Base-by-base conservation (phyloP, 2,797 vertebrate species). In the Limosa lapponica region DNA sequence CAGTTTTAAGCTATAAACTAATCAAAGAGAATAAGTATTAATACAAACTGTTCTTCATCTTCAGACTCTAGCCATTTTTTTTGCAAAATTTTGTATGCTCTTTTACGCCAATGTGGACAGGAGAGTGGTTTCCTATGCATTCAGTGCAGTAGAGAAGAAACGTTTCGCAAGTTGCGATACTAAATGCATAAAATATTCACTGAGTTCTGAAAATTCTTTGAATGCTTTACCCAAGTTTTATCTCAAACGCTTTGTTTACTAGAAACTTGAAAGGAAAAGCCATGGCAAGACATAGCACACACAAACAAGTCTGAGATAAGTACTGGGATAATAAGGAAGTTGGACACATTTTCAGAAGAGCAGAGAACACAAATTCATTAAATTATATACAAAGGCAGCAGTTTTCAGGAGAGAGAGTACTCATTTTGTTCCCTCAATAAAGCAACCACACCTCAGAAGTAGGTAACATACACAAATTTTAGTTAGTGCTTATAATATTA, bases 191-290 rank as follows among this genome's bases (percentile, higher is more conserved):
- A 90, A 90, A 64, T 59, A 55, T 10, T 74, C 64, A 73, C 22
- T 1, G 8, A 74, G 41, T 43, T 87, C 34, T 65, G 30, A 96
- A 92, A 96, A 92, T 77, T 87, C 74, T 89, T 94, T 81, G 81
- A 90, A 89, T 82, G 36, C 67, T 92, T 65, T 34, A 85, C 20
- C 8, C 48, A 78, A 80, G 25, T 80, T 91, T 91, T 93, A 89
- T 92, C 91, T 89, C 58, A 32, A 70, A 90, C 58, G 37, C 48
- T 65, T 62, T 80, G 28, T 77, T 92, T 83, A 93, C 15, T 44
- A 43, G 41, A 66, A 90, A 78, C 44, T 67, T 94, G 32, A 93
- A 94, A 91, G 75, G 32, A 94, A 93, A 78, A 87, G 37, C n/a
- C 41, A 85, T 37, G 75, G 44, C 34, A 93, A 78, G 69, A 93